Evolutionary conservation across 2,888 invertebrate species (phyloP), one percentile per base, ranked within the genome.

Genomic region (Meandrusa payeni): DNA sequence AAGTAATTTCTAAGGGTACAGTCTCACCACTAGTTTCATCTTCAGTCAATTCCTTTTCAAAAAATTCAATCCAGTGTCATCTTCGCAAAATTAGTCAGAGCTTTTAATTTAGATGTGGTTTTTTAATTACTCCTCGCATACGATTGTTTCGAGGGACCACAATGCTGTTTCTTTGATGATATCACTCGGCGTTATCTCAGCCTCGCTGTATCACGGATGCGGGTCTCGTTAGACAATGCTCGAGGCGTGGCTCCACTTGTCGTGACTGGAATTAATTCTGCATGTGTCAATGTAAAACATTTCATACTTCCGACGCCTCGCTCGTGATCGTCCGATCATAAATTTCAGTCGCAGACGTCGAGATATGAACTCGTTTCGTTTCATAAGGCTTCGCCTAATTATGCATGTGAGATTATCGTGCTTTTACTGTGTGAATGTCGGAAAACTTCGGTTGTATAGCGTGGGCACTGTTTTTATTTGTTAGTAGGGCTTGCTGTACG

Each of bases 191-290:
- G 55, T 62, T 65, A 68, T 64, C 62, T 60, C 61, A 69, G 64
- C 68, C 64, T 71, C 64, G 68, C 67, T 64, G 72, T 68, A 71
- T 73, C 74, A 69, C 73, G 75, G 76, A 73, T 67, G 68, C 60
- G 41, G 51, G 44, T 50, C 66, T 70, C 58, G 67, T 72, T 71
- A 76, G 72, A 81, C 80, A 77, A 80, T 76, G 69, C 70, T 57
- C 47, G 59, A 67, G 83, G 83, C 81, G 82, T 76, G 79, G 73
- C 57, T 61, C 48, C 57, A 51, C 60, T 61, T 54, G 63, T 80
- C 83, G 82, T 82, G 83, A 83, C 77, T 77, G 41, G 71, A 69
- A 73, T 76, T 74, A 74, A 76, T 78, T 75, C 69, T 69, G 70
- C 71, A 70, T 74, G 76, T 77, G 79, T 81, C 81, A 78, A 76